Base-by-base conservation (phyloP, 2,797 vertebrate species). In the Rhodeus uyekii region DNA sequence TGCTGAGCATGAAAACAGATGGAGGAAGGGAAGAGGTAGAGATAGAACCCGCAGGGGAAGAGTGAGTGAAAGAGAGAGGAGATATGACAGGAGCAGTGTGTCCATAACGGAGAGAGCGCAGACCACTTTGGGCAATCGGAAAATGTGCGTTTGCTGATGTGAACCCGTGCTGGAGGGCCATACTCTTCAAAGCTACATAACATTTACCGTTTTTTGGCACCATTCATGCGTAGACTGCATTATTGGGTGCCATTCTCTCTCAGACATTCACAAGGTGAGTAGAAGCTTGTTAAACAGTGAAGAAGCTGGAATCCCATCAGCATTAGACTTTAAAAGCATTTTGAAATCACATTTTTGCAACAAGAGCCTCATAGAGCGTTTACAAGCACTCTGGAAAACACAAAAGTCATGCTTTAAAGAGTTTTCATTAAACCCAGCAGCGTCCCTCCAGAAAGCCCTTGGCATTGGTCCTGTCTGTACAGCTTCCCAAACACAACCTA, bases 1-100 rank as follows among this genome's bases (percentile, higher is more conserved):
- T 89, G 90, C 91, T 92, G 92, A 90, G 83, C 77, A 69, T 83
- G 85, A 88, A 89, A 93, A 91, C 92, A 93, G 94, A 94, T 92
- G 92, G 90, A 91, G 89, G 89, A 90, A 90, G 48, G 44, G 46
- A 69, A 69, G 90, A 86, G 88, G 86, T 90, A 89, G 89, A 90
- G 90, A 72, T 72, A 67, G 14, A 73, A 61, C 61, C 72, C 48
- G 34, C 46, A 42, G 32, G 63, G 44, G 55, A 71, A 82, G 69
- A 75, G 90, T 53, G 24, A 74, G 69, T 38, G 34, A 27, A 39
- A 39, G 48, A 78, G 64, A 68, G 64, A 68, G 34, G 58, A 64
- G 79, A 81, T 50, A 74, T 39, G 42, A 34, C 38, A 60, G 67
- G 32, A 72, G 76, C 55, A 61, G 71, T 69, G 83, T 74, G 61